Evolutionary conservation across 2,797 vertebrate genomes (phyloP).

Genomic region (Tamandua tetradactyla): DNA sequence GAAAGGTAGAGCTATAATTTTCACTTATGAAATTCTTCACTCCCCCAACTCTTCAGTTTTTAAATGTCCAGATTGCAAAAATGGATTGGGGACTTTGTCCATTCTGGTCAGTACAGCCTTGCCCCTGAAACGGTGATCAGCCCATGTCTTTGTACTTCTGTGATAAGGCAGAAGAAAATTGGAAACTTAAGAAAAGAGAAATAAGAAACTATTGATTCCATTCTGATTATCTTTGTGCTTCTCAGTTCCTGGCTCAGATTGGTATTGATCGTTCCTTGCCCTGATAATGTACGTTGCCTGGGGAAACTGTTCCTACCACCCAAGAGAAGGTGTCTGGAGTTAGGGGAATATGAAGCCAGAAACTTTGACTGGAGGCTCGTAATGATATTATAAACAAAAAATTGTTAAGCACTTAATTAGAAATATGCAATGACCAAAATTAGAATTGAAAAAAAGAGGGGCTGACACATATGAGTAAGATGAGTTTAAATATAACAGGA

Average conservation of each 20-base stretch:
- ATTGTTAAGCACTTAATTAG: neutral
- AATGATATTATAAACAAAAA: neutral
- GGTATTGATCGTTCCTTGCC: neutral
- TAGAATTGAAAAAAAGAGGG: neutral
- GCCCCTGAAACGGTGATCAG: neutral
- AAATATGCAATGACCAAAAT: neutral
- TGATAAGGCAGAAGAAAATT: slow-evolving; percentile 40
- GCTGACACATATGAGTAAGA: neutral
- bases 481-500: neutral
- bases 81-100: neutral
- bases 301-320: neutral
- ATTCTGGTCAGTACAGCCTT: neutral
- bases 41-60: neutral
- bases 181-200: slow-evolving; percentile 34
- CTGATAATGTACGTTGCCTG: neutral
- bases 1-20: neutral
- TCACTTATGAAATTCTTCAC: neutral
- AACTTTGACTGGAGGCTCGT: neutral
- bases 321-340: neutral
- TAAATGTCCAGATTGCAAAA: neutral
- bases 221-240: neutral
- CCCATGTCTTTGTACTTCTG: neutral
- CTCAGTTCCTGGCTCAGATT: neutral
- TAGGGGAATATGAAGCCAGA: neutral
- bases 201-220: neutral